Conservation (phyloP, 2,888 invertebrate genomes). For the Spisula subtruncata region DNA sequence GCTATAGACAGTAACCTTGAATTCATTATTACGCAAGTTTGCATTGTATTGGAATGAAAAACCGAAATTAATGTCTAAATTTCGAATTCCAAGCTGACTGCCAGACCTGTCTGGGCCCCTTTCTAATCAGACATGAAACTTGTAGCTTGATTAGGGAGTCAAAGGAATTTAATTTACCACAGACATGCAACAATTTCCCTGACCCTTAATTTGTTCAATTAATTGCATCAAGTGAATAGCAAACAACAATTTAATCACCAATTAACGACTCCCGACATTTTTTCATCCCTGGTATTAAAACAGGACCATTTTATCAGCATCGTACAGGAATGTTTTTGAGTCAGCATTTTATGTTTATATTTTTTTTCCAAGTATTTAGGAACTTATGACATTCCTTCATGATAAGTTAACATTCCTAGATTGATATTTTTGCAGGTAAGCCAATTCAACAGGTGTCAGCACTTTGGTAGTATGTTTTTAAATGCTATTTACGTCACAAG, state of each 20-base stretch:
- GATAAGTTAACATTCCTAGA: not conserved
- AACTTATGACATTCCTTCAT: not conserved
- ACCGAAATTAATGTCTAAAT: not conserved
- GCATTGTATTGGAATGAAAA: not conserved
- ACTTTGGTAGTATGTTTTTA: not conserved
- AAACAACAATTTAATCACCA: not conserved
- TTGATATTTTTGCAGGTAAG: not conserved
- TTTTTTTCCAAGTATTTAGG: not conserved
- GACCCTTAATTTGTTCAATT: conserved; percentile 16
- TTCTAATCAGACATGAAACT: conserved; percentile 7
- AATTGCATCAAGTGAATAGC: not conserved
- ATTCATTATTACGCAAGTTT: not conserved
- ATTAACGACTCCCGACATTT: not conserved
- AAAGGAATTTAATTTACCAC: not conserved
- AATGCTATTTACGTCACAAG: not conserved
- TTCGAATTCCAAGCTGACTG: not conserved
- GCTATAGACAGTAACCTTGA: not conserved
- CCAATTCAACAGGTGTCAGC: not conserved
- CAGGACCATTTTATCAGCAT: not conserved
- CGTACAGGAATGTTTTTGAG: not conserved
- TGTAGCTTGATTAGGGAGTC: not conserved
- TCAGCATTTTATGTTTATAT: not conserved
- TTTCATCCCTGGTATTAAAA: not conserved
- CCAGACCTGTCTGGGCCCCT: not conserved
- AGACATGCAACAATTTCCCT: not conserved